Evolutionary conservation across 2,888 invertebrate genomes (phyloP), one percentile per base, ranked within the genome.

Genomic region (Hermaeophaga mercurialis): DNA sequence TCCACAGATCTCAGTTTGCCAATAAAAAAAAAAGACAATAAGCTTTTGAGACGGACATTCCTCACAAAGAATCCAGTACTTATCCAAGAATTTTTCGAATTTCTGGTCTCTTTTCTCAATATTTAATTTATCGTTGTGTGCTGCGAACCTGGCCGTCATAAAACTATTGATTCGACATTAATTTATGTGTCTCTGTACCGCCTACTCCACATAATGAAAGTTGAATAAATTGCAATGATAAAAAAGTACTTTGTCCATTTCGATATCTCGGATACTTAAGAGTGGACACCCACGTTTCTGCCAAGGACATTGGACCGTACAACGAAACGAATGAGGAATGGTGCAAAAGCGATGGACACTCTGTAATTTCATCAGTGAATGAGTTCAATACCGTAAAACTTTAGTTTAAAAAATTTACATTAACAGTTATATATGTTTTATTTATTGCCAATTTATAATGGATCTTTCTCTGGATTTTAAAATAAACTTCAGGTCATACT

Each of bases 121-220:
- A 14, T 11, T 14, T 54, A 53, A 54, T 57, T 57, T 57, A 57
- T 53, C 28, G 48, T 43, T 28, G 15, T 31, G 48, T 17, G 19
- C 48, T 34, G 38, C 43, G 50, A 52, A 43, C 44, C 53, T 26
- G 53, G 53, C 48, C 46, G 57, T 57, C 57, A 46, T 33, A 53
- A 48, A 54, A 57, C 57, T 57, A 57, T 57, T 54, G 57, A 57
- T 57, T 54, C 57, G 47, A 57, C 57, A 54, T 57, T 57, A 57
- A 57, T 53, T 57, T 57, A 57, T 57, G 57, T 53, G 43, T 48
- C 53, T 53, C 41, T 53, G 39, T 43, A 39, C 53, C 57, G 53
- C 53, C 53, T 48, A 43, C 53, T 36, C 53, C 57, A 28, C 53
- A 55, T 55, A 57, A 57, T 57, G 53, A 57, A 57, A 57, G 47